Conservation (phyloP, 1,140 invertebrate genomes). For the Araneus ventricosus region DNA sequence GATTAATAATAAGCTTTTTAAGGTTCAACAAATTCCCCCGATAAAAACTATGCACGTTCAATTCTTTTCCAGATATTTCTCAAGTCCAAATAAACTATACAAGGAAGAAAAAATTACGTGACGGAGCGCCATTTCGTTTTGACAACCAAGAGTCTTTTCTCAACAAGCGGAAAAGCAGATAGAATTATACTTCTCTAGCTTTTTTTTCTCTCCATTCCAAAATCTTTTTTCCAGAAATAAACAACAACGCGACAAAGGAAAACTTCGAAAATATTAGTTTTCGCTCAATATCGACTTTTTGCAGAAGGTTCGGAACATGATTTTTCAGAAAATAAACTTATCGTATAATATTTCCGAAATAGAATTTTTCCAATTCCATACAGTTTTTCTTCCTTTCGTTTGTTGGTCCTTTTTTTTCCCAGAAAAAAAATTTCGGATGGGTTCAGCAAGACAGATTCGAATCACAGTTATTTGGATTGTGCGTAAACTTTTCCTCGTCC, state of each 20-base stretch:
- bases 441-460: no score
- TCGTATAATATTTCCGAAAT: background rate
- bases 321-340: slow-evolving; percentile 22
- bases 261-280: slow-evolving; percentile 49
- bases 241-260: background rate
- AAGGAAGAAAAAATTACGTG: background rate
- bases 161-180: slow-evolving; percentile 6
- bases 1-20: no score
- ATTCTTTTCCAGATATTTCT: no score
- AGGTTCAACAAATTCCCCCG: no score
- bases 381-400: background rate
- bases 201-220: background rate
- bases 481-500: no score
- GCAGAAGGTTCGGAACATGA: background rate
- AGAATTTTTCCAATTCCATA: background rate
- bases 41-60: no score
- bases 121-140: background rate
- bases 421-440: no score
- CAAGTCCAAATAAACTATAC: background rate
- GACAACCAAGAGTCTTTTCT: slow-evolving; percentile 5
- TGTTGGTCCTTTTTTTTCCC: no score
- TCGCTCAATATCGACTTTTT: slow-evolving; percentile 32
- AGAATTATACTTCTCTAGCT: background rate
- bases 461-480: no score
- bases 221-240: background rate